These are phyloP conservation scores for Pelodiscus sinensis DNA, from an alignment of 2,113 vertebrate genomes.

Conservation along the genomic window DNA sequence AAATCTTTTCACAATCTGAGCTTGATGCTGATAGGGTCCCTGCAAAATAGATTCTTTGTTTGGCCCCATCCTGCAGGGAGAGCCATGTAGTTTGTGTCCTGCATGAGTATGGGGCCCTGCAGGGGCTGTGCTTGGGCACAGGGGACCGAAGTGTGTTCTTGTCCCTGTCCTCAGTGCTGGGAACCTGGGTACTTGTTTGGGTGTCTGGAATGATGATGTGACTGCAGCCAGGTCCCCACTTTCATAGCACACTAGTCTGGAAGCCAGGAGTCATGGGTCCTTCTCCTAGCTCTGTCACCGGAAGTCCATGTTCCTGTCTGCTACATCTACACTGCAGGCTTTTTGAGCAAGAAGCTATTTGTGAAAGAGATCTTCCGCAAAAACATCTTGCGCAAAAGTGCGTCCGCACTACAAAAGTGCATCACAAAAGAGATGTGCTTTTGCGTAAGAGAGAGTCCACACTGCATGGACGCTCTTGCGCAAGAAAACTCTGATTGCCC, in stretches of 20 bases:
- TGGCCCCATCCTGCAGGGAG: neutral
- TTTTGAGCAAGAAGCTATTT: too few relatives aligned
- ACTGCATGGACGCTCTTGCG: too few relatives aligned
- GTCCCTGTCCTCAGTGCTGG: neutral
- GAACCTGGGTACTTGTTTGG: neutral
- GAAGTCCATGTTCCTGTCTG: neutral
- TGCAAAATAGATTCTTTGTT: neutral
- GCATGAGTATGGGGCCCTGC: neutral
- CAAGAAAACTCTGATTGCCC: too few relatives aligned
- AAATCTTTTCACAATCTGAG: neutral
- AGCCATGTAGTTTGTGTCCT: neutral
- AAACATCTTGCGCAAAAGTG: too few relatives aligned
- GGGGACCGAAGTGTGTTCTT: neutral
- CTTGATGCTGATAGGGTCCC: neutral
- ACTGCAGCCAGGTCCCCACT: neutral
- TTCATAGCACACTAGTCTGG: neutral
- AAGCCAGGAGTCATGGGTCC: neutral
- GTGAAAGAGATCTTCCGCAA: too few relatives aligned
- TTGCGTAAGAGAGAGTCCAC: too few relatives aligned
- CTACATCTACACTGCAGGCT: too few relatives aligned
- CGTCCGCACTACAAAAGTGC: too few relatives aligned
- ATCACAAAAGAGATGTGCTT: too few relatives aligned
- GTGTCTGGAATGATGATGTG: neutral
- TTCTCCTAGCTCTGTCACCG: neutral
- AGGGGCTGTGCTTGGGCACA: neutral